phyloP scores from a whole-genome alignment of 2,888 invertebrate genomes.

The Elegia similella region DNA sequence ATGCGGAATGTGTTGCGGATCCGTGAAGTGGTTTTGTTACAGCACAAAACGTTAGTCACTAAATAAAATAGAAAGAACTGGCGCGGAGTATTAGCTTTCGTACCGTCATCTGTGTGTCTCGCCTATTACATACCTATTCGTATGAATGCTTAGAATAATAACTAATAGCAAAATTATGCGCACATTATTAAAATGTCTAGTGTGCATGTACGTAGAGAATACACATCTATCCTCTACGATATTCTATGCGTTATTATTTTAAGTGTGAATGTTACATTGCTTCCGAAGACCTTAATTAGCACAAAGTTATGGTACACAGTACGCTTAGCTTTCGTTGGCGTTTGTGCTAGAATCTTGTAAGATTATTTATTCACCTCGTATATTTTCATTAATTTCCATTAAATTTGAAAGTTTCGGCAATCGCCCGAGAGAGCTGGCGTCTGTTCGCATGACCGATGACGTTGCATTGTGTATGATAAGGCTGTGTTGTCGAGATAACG shows the following conservation, averaged over 20 bases:
- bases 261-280: constrained; percentile 1
- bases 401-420: constrained; percentile 3
- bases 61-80: not conserved
- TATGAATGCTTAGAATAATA: not conserved
- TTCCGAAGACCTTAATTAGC: not conserved
- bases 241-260: not conserved
- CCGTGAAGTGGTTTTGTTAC: not conserved
- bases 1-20: not conserved
- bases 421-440: constrained; percentile 14
- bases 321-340: not conserved
- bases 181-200: not conserved
- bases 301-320: constrained; percentile 10
- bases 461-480: constrained; percentile 29
- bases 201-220: not conserved
- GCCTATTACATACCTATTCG: not conserved
- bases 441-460: constrained; percentile 25
- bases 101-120: not conserved
- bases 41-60: not conserved
- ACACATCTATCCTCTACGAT: not conserved
- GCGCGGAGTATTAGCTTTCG: not conserved
- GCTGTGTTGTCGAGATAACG: constrained; percentile 34
- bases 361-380: constrained; percentile 8
- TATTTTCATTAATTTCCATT: constrained; percentile 7
- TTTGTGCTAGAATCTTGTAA: constrained; percentile 2
- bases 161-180: not conserved